Base-by-base conservation (phyloP, 2,888 invertebrate genomes). In the Neocrepidodera transversa region DNA sequence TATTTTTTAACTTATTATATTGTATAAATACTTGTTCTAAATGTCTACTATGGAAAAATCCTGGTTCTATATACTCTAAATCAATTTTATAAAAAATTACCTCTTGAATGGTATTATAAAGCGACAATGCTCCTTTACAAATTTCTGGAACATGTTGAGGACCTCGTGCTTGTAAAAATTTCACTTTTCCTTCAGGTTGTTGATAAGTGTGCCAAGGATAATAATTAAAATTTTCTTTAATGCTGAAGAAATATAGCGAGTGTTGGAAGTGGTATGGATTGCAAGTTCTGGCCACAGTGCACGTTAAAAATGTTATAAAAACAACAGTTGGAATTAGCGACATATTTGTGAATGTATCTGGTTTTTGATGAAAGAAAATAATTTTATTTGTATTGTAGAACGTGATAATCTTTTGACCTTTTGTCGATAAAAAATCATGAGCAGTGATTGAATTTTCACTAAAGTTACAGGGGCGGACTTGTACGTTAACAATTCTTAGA, bases 31-130 rank as follows among this genome's bases (percentile, higher is more conserved):
- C 65, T 18, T 67, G 62, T 16, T 58, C 62, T 4, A 60, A 14
- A 13, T 49, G 48, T 42, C 51, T 45, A 32, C 63, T 61, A 17
- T 59, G 38, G 47, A 64, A 67, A 11, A 47, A 64, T n/a, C 66
- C 65, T 23, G 67, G 67, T 40, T 68, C 66, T 13, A 68, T 65
- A 20, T 65, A 68, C 32, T 65, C 63, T 40, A 67, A 53, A 16
- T 64, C 45, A 13, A 64, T 62, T 11, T 65, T 50, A 17, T 55
- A 54, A 16, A 68, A 56, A 35, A 67, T 57, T 17, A 61, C 59
- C 36, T 67, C 67, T 30, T 52, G 51, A 3, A 67, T 38, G 1
- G 20, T 38, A 13, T 35, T 23, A 20, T 54, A 54, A n/a, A 1
- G 18, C 1, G 59, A 48, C 1, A 61, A 26, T 14, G 32, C 42